A percentile compares a stretch with the other conserved stretches of the same genome.
phyloP scores from a whole-genome alignment of 2,797 vertebrate species.

The Pantherophis vulpinus region DNA sequence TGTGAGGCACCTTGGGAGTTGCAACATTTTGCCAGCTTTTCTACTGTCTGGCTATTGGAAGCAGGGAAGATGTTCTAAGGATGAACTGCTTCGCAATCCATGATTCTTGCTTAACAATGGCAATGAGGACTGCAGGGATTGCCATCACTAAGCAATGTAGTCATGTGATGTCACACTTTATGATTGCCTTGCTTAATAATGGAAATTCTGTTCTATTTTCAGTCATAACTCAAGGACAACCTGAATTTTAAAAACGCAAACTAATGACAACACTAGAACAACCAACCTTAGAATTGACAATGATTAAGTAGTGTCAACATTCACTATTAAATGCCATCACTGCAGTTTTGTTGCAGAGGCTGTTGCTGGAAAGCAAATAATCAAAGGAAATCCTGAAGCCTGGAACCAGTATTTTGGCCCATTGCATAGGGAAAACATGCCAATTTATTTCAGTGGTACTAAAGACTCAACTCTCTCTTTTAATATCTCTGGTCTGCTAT shows the following conservation, averaged over 20 bases:
- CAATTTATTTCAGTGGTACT: neutral
- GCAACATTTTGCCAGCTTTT: neutral
- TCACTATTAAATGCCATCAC: neutral
- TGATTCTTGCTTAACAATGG: neutral
- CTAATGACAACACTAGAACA: neutral
- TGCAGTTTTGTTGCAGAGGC: neutral
- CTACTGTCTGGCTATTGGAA: neutral
- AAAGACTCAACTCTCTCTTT: neutral
- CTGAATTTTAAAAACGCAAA: neutral
- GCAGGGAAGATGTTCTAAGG: neutral
- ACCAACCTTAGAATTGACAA: neutral
- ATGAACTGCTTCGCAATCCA: neutral
- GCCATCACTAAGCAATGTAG: neutral
- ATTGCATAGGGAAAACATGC: neutral
- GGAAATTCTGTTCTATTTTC: neutral
- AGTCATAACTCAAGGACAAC: neutral
- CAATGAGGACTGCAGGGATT: neutral
- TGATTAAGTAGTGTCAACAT: neutral
- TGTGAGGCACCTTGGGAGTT: neutral
- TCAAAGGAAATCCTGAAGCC: neutral
- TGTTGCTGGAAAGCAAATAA: neutral
- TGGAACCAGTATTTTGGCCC: neutral
- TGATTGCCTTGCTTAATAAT: neutral
- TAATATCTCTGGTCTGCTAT: neutral
- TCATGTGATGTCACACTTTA: neutral